These are phyloP conservation scores for Camelus bactrianus DNA, from an alignment of 2,113 vertebrate genomes.

Conservation along the genomic window DNA sequence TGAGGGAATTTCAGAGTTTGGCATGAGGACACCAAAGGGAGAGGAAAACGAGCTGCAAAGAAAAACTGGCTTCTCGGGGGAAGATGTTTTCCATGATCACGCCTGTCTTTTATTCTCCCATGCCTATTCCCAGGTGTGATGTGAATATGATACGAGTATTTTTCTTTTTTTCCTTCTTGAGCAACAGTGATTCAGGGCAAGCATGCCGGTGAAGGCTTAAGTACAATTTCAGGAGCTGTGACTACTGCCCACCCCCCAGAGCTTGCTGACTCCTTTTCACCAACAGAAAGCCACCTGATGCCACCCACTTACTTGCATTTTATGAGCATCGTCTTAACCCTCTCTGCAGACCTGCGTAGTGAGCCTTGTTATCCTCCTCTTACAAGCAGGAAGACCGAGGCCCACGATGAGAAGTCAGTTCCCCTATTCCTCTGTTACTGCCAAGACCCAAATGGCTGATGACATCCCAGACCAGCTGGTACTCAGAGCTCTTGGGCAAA, in stretches of 20 bases:
- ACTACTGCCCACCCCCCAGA: rapidly evolving
- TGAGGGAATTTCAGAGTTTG: not conserved
- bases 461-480: no score
- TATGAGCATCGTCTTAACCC: not conserved
- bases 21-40: not conserved
- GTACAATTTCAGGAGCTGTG: not conserved
- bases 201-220: not conserved
- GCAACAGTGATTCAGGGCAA: not conserved
- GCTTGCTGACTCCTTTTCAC: not conserved
- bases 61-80: not conserved
- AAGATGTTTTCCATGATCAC: not conserved
- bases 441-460: not conserved
- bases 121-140: not conserved
- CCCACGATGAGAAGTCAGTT: not conserved
- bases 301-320: not conserved
- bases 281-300: rapidly evolving
- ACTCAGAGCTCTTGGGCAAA: not conserved
- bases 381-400: not conserved
- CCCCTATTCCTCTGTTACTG: not conserved
- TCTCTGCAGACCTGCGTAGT: not conserved
- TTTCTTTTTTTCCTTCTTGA: not conserved
- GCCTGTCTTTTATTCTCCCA: not conserved
- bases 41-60: not conserved
- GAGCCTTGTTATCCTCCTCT: not conserved
- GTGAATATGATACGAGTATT: not conserved